Base-by-base conservation (phyloP, 2,113 vertebrate species). In the Procavia capensis region DNA sequence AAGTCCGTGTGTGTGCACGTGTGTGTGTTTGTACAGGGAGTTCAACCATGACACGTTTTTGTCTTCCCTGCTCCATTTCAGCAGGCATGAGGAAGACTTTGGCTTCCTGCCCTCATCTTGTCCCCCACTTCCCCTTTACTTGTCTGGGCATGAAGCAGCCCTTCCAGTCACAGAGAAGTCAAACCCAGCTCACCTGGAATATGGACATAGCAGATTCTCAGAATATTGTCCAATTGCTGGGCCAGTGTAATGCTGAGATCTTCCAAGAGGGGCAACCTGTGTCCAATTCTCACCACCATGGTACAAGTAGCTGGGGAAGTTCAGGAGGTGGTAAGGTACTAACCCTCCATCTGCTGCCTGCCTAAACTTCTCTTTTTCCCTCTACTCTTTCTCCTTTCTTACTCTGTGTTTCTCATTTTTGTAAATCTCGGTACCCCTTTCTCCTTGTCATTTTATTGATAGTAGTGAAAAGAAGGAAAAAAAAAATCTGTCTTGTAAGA, bases 121-220 rank as follows among this genome's bases (percentile, higher is more conserved):
- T 36, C 9, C 54, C 54, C 3, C 9, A 63, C 13, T 94, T 85
- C 83, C 70, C 92, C 79, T 54, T n/a, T 93, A 98, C 98, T 93
- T 98, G 31, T 96, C 98, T 72, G 98, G 98, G 79, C 98, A 98
- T 24, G 98, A 99, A 92, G 97, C 97, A 13, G 93, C 94, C 27
- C 97, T 99, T 93, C 98, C 98, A 29, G 97, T 99, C 91, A 98
- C 98, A 3, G 99, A 99, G 97, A 99, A 98, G 97, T 99, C 99
- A 43, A 99, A 99, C 89, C 98, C 99, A 20, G n/a, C 97, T 99
- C 82, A 99, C 99, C 3, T 70, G 72, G 50, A 98, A 98, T 79
- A 97, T 99, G 9, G 98, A 99, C 96, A 98, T 90, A 95, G 98
- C 98, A 24, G 97, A 98, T 22, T 93, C 98, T 6, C 36, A 31